Conservation (phyloP, 2,888 invertebrate species). For the Cataglyphis albicans region DNA sequence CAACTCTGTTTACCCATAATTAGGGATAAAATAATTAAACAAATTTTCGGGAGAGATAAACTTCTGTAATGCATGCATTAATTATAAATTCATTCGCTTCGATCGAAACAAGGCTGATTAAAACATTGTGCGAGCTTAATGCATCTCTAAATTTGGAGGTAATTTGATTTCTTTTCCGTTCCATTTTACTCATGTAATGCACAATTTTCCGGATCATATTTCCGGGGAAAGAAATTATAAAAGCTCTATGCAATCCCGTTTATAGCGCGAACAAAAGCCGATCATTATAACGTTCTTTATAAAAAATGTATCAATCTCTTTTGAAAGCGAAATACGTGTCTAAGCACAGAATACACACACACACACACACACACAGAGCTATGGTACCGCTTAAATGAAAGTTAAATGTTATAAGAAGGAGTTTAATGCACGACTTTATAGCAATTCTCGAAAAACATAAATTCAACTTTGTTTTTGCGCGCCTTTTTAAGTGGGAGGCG, state of each 20-base stretch:
- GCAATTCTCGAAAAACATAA: conserved; percentile 20
- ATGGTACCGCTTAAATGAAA: conserved; percentile 5
- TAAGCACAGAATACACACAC: not conserved
- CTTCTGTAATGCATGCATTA: conserved; percentile 14
- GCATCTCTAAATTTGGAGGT: conserved; percentile 14
- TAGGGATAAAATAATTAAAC: not conserved
- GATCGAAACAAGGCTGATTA: not conserved
- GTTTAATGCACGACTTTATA: conserved; percentile 36
- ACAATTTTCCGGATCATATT: conserved; percentile 18
- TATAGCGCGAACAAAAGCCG: conserved; percentile 10
- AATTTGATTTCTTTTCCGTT: not conserved
- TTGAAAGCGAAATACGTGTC: conserved; percentile 37
- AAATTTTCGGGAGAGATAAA: not conserved
- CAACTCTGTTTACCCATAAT: not conserved
- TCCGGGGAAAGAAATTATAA: conserved; percentile 29
- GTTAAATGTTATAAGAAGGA: conserved; percentile 36
- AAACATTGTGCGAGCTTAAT: not conserved
- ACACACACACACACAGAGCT: too few species aligned
- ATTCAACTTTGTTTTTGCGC: conserved; percentile 30
- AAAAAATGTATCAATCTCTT: conserved; percentile 50
- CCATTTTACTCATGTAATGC: not conserved
- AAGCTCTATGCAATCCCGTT: conserved; percentile 1
- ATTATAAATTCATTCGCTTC: conserved; percentile 13
- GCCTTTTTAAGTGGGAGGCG: conserved; percentile 11
- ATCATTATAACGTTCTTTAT: conserved; percentile 25